phyloP scores from a whole-genome alignment of 1,140 invertebrate genomes.

The Caenorhabditis tropicalis region DNA sequence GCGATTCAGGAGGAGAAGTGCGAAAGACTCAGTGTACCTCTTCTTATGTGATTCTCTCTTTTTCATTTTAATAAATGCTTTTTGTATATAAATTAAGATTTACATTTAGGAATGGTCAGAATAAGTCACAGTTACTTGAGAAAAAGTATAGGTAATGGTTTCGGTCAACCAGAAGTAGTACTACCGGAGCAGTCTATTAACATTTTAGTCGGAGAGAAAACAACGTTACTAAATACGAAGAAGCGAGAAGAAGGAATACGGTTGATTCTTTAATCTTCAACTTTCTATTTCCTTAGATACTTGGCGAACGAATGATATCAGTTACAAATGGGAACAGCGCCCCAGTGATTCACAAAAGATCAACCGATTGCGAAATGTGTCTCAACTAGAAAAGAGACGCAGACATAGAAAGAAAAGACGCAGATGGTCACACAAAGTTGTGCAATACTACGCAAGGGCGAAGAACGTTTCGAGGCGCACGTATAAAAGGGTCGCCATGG shows the following conservation, averaged over 20 bases:
- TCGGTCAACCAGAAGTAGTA: no score
- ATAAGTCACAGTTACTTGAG: no score
- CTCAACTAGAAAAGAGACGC: not conserved
- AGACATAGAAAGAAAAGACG: not conserved
- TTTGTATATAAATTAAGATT: not conserved
- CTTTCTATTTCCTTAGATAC: no score
- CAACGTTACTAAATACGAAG: no score
- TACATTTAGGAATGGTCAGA: no score
- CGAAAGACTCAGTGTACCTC: slow-evolving; percentile 45
- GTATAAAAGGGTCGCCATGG: not conserved
- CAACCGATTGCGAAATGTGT: not conserved
- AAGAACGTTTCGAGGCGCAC: not conserved
- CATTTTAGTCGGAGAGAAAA: no score
- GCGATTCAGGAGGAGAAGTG: slow-evolving; percentile 41
- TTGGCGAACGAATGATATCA: not conserved
- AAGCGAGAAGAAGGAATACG: no score
- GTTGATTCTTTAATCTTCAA: no score
- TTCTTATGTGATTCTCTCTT: slow-evolving; percentile 12
- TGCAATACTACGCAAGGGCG: slow-evolving; percentile 2
- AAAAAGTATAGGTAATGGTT: no score
- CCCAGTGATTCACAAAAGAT: not conserved
- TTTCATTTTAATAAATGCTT: slow-evolving; percentile 9
- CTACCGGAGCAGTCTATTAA: no score
- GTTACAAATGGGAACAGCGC: not conserved
- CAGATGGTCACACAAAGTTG: not conserved